Percentiles rank a stretch among this genome's conserved stretches.
phyloP scores from a whole-genome alignment of 2,888 invertebrate genomes.

The Ophioninae sp. region DNA sequence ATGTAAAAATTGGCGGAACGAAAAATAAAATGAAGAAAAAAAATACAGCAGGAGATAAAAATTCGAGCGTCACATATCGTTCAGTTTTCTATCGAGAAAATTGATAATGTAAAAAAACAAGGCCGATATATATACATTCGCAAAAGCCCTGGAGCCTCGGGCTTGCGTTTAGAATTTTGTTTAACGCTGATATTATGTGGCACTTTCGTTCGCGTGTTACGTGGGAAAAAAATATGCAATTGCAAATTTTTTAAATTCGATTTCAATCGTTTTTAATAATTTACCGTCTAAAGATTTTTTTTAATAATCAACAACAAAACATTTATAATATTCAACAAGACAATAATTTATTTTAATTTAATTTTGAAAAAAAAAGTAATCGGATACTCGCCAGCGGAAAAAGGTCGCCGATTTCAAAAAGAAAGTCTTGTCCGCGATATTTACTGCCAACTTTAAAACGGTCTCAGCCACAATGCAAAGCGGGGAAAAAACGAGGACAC shows the following conservation, averaged over 20 bases:
- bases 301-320: background rate
- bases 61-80: constrained; percentile 72
- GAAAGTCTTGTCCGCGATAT: constrained; percentile 39
- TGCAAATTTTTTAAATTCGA: too few species aligned
- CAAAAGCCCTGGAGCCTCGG: too few species aligned
- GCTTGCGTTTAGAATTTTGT: too few species aligned
- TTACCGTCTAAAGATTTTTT: background rate
- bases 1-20: constrained; percentile 27
- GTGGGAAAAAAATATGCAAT: too few species aligned
- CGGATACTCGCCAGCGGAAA: constrained; percentile 1
- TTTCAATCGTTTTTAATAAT: background rate
- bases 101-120: constrained; percentile 59
- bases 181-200: too few species aligned
- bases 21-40: constrained; percentile 17
- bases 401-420: constrained; percentile 31
- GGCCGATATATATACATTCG: too few species aligned
- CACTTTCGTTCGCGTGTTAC: too few species aligned
- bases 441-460: constrained; percentile 50
- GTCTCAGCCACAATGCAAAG: background rate
- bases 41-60: constrained; percentile 34
- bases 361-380: background rate
- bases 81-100: constrained; percentile 64
- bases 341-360: background rate
- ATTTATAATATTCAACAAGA: background rate
- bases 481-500: constrained; percentile 2